Percentiles rank a stretch among this genome's conserved stretches.
phyloP scores from a whole-genome alignment of 2,797 vertebrate species.

The Pteropus rufus region DNA sequence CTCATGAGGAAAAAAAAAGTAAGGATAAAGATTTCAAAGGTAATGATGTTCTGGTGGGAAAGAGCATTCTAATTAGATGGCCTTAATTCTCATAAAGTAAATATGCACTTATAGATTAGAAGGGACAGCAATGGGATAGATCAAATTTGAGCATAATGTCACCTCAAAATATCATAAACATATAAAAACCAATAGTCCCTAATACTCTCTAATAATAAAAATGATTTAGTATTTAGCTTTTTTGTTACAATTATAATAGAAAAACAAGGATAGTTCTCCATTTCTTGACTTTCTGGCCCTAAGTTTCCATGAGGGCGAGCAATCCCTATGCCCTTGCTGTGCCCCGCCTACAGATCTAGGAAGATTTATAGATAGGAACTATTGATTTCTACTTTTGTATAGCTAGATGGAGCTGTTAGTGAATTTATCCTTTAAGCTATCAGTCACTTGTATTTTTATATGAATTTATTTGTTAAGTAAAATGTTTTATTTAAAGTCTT shows the following conservation, averaged over 20 bases:
- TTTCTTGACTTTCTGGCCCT: not conserved
- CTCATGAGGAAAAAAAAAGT: not conserved
- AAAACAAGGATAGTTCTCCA: not conserved
- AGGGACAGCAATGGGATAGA: not conserved
- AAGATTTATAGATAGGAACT: not conserved
- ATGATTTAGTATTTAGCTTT: not conserved
- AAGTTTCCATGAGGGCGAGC: not conserved
- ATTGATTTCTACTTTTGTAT: not conserved
- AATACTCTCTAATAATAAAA: not conserved
- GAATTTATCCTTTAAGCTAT: not conserved
- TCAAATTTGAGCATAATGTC: not conserved
- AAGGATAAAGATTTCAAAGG: not conserved
- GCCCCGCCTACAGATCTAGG: not conserved
- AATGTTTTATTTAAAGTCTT: not conserved
- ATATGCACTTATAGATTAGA: not conserved
- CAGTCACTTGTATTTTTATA: not conserved
- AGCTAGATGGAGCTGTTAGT: not conserved
- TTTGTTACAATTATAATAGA: not conserved
- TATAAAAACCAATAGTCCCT: not conserved
- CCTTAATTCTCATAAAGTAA: not conserved
- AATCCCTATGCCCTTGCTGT: not conserved
- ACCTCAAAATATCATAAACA: not conserved
- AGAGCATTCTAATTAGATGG: not conserved
- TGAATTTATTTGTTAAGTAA: not conserved
- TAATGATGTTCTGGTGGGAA: not conserved